phyloP scores from a whole-genome alignment of 2,113 vertebrate genomes.

The Alexandromys fortis region DNA sequence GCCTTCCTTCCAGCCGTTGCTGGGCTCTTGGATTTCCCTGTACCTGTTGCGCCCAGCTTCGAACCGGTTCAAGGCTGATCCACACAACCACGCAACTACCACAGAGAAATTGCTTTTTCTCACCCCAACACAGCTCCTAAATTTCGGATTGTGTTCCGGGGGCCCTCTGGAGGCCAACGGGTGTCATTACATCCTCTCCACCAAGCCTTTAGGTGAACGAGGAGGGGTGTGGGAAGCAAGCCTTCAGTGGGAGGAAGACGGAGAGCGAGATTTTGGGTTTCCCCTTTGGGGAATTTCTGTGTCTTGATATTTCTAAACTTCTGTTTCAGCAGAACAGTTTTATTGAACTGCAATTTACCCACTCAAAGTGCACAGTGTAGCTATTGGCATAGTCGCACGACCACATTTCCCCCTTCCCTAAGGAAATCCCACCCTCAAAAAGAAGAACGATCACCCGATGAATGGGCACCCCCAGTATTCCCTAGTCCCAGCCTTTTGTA shows the following conservation, averaged over 20 bases:
- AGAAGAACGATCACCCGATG: not conserved
- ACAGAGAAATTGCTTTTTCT: not conserved
- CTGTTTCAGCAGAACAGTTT: slow-evolving; percentile 13
- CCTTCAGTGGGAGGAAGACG: not conserved
- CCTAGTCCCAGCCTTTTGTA: not conserved
- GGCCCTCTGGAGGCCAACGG: not conserved
- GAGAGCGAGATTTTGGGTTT: not conserved
- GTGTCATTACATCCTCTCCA: not conserved
- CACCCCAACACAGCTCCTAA: not conserved
- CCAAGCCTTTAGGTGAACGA: not conserved
- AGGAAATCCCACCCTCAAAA: not conserved
- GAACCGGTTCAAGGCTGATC: not conserved
- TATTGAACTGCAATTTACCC: not conserved
- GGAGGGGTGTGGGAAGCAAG: rapidly evolving
- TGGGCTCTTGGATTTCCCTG: not conserved
- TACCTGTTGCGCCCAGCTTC: not conserved
- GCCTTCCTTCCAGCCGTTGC: not conserved
- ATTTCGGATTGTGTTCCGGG: not conserved
- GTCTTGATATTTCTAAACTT: slow-evolving; percentile 26
- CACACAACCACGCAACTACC: not conserved
- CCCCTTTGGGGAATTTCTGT: not conserved
- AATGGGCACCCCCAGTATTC: not conserved
- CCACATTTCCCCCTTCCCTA: not conserved
- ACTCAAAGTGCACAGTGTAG: not conserved
- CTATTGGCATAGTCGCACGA: not conserved